These are phyloP conservation scores for Eulemur mongoz DNA, from an alignment of 2,797 vertebrate species.

Conservation along the genomic window DNA sequence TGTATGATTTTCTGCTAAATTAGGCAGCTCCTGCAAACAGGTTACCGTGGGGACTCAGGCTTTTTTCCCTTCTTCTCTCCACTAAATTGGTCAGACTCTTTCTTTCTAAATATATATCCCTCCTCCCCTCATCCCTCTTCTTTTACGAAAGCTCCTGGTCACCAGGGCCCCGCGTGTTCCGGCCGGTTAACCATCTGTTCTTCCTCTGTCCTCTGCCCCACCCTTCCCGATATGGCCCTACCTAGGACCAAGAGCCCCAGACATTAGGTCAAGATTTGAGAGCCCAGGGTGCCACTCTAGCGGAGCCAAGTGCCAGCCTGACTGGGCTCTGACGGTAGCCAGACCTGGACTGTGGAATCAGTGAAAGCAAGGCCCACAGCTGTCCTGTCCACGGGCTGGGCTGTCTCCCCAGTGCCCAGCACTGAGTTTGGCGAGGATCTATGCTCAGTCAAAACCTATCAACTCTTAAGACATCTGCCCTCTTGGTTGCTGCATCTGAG, in stretches of 20 bases:
- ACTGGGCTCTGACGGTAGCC: neutral
- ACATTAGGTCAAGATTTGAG: neutral
- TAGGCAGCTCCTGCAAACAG: constrained; percentile 81
- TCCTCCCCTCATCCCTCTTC: neutral
- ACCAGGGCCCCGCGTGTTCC: neutral
- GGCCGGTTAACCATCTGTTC: neutral
- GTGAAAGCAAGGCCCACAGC: neutral
- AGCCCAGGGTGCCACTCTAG: neutral
- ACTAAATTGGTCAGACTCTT: constrained; percentile 19
- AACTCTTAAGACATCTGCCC: neutral
- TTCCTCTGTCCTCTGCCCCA: neutral
- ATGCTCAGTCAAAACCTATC: neutral
- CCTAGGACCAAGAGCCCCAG: neutral
- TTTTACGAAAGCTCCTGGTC: constrained; percentile 52
- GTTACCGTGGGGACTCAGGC: constrained; percentile 68
- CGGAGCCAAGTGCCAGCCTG: neutral
- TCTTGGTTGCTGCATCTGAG: neutral
- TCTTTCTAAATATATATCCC: constrained; percentile 47
- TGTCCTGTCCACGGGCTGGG: neutral
- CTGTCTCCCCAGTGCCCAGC: neutral
- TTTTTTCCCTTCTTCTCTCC: constrained; percentile 45
- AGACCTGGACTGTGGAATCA: neutral
- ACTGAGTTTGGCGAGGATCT: neutral
- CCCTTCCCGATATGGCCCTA: neutral
- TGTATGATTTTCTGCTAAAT: constrained; percentile 86